Conservation (phyloP, 2,113 vertebrate genomes). For the Ornithorhynchus anatinus region DNA sequence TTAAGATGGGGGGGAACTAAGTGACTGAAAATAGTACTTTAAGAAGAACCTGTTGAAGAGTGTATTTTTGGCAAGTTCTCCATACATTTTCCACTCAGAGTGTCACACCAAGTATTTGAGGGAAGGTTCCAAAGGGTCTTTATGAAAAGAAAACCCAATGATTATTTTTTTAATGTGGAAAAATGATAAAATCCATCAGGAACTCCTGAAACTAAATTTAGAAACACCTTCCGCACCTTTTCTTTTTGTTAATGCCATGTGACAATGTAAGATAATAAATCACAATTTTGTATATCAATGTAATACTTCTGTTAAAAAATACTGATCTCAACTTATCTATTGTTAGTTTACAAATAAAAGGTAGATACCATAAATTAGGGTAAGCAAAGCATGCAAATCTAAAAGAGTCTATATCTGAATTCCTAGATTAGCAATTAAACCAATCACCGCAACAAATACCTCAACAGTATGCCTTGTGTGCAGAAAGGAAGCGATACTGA, state of each 20-base stretch:
- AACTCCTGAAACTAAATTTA: constrained; percentile 49
- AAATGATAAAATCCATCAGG: constrained; percentile 18
- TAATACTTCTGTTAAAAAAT: constrained; percentile 74
- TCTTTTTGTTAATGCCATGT: constrained; percentile 87
- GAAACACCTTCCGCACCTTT: constrained; percentile 75
- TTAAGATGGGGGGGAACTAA: no score
- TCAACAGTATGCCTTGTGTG: constrained; percentile 99
- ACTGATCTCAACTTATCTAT: constrained; percentile 80
- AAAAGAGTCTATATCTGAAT: constrained; percentile 89
- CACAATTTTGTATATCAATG: constrained; percentile 79
- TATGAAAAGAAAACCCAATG: constrained; percentile 59
- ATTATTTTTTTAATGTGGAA: no score
- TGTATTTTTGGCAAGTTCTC: background rate
- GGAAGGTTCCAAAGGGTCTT: background rate
- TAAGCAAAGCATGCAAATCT: constrained; percentile 99
- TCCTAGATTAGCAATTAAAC: constrained; percentile 99
- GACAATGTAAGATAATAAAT: constrained; percentile 76
- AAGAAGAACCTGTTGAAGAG: background rate
- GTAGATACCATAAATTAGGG: constrained; percentile 87
- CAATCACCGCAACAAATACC: constrained; percentile 99
- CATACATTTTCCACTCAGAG: constrained; percentile 64
- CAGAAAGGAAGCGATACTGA: constrained; percentile 99
- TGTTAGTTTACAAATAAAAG: constrained; percentile 90
- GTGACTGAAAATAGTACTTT: background rate
- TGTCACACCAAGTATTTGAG: constrained; percentile 66